These are phyloP conservation scores for Calameuta pallipes DNA, from an alignment of 2,888 invertebrate genomes.

Conservation along the genomic window DNA sequence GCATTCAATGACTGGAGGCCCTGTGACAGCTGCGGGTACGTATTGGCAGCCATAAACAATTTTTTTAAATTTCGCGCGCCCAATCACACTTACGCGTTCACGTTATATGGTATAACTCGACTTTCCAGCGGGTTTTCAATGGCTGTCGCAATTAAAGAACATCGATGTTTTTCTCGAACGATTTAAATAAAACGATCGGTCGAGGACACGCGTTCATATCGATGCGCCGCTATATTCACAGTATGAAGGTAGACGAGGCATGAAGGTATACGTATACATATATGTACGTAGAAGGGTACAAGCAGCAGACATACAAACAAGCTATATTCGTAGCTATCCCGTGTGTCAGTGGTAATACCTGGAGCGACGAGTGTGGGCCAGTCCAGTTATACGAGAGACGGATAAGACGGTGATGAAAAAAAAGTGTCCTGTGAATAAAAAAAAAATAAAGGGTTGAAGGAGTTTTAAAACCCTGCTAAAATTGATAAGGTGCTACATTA, in stretches of 20 bases:
- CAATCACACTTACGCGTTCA: neutral
- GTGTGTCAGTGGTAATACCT: neutral
- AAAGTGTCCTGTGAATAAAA: conserved; percentile 1
- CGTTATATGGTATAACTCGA: neutral
- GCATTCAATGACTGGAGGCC: neutral
- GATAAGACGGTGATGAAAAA: conserved; percentile 33
- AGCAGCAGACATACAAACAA: neutral
- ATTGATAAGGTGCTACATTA: conserved; percentile 49
- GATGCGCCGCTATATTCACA: neutral
- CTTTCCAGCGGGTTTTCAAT: neutral
- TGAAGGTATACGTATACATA: neutral
- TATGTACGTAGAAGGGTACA: neutral
- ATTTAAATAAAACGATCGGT: neutral
- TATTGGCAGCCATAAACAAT: neutral
- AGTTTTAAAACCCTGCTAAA: conserved; percentile 26
- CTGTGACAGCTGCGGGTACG: neutral
- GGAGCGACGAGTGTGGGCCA: conserved; percentile 48
- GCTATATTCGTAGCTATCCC: neutral
- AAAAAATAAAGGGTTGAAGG: neutral
- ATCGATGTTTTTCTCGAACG: neutral
- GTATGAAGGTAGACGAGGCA: neutral
- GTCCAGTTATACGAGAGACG: conserved; percentile 46
- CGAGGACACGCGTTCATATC: neutral
- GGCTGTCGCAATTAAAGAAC: neutral
- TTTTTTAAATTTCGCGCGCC: neutral